Base-by-base conservation (phyloP, 2,797 vertebrate species). In the Rhynchonycteris naso region DNA sequence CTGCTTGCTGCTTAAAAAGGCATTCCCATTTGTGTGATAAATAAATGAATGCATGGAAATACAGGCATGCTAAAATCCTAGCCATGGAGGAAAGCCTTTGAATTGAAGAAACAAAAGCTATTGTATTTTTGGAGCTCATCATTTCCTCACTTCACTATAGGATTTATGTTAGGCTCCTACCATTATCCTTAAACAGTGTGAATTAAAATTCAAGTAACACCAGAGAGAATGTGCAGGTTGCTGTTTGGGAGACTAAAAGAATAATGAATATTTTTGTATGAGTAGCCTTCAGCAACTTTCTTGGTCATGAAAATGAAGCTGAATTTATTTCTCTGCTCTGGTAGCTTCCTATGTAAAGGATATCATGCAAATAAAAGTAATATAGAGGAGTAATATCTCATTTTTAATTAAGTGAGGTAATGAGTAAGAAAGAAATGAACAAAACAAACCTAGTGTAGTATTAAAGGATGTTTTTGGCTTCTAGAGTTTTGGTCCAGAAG, bases 31-130 rank as follows among this genome's bases (percentile, higher is more conserved):
- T 81, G 3, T 38, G 22, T 69, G 52, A 94, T 4, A 54, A 76
- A 72, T 43, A 13, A 88, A 85, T 56, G 12, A 80, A n/a, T 85
- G 58, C 5, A 26, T 18, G 69, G 84, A 89, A 69, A 83, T 72
- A 61, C 0, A 66, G 15, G 30, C 6, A 71, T 71, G 66, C 8
- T 63, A 35, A 58, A 78, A 66, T 69, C 30, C 22, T 15, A 71
- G 56, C 50, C 56, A 24, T 9, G 5, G 24, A 92, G 24, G 7
- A 95, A 1, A 24, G 26, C 13, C 9, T 93, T 81, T 92, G 83
- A 95, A 90, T 19, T 85, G 56, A 71, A 91, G 71, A 90, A 72
- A 80, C 33, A 88, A 89, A 96, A 86, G 19, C 9, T 59, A 18
- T 65, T 68, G 8, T 38, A 91, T 74, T 93, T 94, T 92, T 91